Base-by-base conservation (phyloP, 2,797 vertebrate species). In the Poecile montanus region DNA sequence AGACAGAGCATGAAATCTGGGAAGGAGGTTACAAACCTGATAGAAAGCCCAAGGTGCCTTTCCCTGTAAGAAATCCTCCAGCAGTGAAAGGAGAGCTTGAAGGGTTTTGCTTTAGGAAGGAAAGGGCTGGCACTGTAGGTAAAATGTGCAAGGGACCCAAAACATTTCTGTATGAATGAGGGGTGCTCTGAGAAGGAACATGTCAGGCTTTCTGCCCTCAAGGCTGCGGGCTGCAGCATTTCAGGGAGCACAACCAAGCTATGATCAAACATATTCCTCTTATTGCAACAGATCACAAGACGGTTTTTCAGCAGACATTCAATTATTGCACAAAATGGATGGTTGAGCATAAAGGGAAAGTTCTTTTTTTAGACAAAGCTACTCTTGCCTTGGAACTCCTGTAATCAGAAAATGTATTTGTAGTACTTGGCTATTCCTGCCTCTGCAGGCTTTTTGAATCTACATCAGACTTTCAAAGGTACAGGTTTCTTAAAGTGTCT, bases 291-390 rank as follows among this genome's bases (percentile, higher is more conserved):
- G 53, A 87, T 60, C 83, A 85, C 82, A 88, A 63, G 84, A 63
- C 1, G 4, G 45, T 76, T 94, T 95, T 89, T 94, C 73, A 86
- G 71, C 77, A 94, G 67, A 61, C 67, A 15, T 84, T 81, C 76
- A 89, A 75, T 95, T 93, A 92, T 40, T 91, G 78, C 67, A 85
- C 1, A 8, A 72, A 94, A 91, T 91, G 93, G 51, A 83, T 70
- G 80, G 75, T 36, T 94, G 77, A 72, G 45, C 54, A 70, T 73
- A 62, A 93, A 56, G 53, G 25, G 29, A 61, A 79, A 47, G n/a
- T 79, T 93, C 70, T 70, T 65, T 22, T 83, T 95, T 84, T 91
- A 91, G 85, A 62, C 44, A 79, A 80, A 93, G 51, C 74, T 85
- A 25, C 38, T 80, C 56, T 85, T 89, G 54, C 17, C 56, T 72